Conservation (phyloP, 2,888 invertebrate species). For the Limenitis camilla region DNA sequence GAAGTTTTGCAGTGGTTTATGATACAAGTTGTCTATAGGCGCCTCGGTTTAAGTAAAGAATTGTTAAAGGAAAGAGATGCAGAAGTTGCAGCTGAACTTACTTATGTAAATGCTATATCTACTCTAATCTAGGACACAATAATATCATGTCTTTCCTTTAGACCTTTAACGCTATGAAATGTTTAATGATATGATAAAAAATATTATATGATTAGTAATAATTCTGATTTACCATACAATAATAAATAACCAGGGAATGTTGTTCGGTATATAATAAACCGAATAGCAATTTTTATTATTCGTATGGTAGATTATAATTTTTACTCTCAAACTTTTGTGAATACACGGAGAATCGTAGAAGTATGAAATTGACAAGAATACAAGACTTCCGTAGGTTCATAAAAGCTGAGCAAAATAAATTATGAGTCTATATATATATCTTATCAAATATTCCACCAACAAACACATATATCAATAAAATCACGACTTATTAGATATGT, state of each 20-base stretch:
- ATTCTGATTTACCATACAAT: constrained; percentile 3
- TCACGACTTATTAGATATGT: constrained; percentile 63
- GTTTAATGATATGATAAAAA: constrained; percentile 68
- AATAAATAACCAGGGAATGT: not conserved
- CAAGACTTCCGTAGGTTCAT: constrained; percentile 15
- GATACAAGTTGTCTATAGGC: too few relatives aligned
- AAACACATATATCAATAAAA: constrained; percentile 41
- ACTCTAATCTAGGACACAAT: constrained; percentile 51
- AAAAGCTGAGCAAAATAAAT: constrained; percentile 8
- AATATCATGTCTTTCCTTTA: constrained; percentile 55
- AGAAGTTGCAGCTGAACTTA: constrained; percentile 50
- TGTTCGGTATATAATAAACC: too few relatives aligned
- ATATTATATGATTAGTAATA: constrained; percentile 32
- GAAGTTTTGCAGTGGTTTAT: too few relatives aligned
- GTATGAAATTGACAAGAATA: constrained; percentile 20
- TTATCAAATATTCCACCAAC: constrained; percentile 17
- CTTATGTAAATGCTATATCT: constrained; percentile 43
- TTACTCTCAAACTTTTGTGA: constrained; percentile 5
- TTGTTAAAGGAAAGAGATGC: constrained; percentile 24
- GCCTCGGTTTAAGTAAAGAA: not conserved
- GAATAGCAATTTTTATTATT: not conserved
- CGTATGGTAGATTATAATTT: not conserved
- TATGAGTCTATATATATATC: constrained; percentile 8
- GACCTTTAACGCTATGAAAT: constrained; percentile 67
- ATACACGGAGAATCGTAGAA: constrained; percentile 14